Base-by-base conservation (phyloP, 2,113 vertebrate genomes). In the Chascanopsetta lugubris region DNA sequence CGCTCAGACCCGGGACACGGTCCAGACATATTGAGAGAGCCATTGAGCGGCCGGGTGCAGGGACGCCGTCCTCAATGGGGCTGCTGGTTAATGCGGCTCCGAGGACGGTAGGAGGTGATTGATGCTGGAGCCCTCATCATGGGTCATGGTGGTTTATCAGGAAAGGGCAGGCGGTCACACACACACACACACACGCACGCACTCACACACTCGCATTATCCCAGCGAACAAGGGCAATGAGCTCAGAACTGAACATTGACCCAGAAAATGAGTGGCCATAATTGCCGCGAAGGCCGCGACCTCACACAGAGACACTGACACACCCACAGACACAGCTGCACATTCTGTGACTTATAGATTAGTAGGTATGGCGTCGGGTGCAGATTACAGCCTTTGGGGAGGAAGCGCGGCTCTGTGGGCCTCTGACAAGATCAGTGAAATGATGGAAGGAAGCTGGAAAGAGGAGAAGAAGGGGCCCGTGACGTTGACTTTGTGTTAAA, bases 91-190 rank as follows among this genome's bases (percentile, higher is more conserved):
- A 55, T 74, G 58, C 46, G 11, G 58, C n/a, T 56, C 12, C 0
- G 13, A 0, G 42, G 21, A 59, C 61, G 24, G 40, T 20, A 42
- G n/a, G 4, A 18, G 45, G 53, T 88, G 85, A 89, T 80, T 83
- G 80, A 90, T 86, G 80, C 58, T 13, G 51, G 61, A 48, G 67
- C 72, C 64, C 79, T 70, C 70, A 62, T 69, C 38, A 59, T 85
- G 70, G 58, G 88, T 79, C 78, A 48, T 26, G 43, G 56, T 26
- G 50, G 47, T 61, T 86, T 62, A 26, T 22, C 10, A 8, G 61
- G 53, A 69, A 60, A 69, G 58, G 48, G 30, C 63, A 75, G 48
- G 61, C 25, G 22, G 56, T n/a, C 38, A 42, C 20, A 21, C 20
- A n/a, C 27, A 62, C 5, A 57, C 27, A n/a, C n/a, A n/a, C n/a